Conservation (phyloP, 2,797 vertebrate genomes). For the Clarias platycephalus region DNA sequence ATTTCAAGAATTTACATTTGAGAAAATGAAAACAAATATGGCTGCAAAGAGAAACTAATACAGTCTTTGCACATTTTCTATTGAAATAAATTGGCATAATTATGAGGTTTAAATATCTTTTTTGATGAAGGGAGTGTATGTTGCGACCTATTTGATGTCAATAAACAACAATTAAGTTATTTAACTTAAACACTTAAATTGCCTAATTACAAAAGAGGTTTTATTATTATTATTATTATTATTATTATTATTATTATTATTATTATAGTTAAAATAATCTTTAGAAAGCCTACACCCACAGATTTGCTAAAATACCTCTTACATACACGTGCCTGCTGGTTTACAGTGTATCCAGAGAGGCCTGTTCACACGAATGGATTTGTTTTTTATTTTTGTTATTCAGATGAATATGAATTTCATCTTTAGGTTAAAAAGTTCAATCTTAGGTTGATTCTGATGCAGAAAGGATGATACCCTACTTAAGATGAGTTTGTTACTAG, state of each 20-base stretch:
- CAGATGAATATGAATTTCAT: not conserved
- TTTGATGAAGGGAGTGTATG: not conserved
- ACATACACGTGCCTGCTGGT: not conserved
- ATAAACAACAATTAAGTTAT: not conserved
- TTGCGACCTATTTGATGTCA: not conserved
- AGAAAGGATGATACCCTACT: not conserved
- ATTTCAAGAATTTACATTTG: not conserved
- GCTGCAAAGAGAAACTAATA: constrained; percentile 16
- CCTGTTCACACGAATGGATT: not conserved
- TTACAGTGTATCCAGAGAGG: not conserved
- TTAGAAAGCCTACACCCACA: not conserved
- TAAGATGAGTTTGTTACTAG: not conserved
- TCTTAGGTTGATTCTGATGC: not conserved
- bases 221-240: not conserved
- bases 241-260: not conserved
- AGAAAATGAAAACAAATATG: constrained; percentile 4
- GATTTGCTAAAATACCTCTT: not conserved
- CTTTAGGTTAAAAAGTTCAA: not conserved
- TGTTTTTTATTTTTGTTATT: not conserved
- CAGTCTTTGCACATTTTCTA: constrained; percentile 39
- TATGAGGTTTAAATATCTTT: constrained; percentile 54
- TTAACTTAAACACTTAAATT: not conserved
- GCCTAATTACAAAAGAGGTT: not conserved
- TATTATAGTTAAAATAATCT: not conserved
- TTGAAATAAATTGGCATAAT: not conserved